These are phyloP conservation scores for Phymanthus crucifer DNA, from an alignment of 92 coral and sea anemone genomes.

Conservation along the genomic window DNA sequence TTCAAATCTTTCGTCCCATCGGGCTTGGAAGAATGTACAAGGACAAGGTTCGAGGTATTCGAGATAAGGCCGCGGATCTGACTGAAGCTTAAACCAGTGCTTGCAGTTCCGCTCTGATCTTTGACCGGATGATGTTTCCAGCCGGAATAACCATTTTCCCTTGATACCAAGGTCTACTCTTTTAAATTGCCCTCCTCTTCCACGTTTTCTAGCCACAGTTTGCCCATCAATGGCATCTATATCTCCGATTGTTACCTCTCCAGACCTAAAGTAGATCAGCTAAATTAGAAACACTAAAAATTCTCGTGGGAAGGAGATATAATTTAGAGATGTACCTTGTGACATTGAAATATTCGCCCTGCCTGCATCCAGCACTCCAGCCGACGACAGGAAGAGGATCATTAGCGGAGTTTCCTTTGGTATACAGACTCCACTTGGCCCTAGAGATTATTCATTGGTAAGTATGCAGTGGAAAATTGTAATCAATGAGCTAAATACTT, in stretches of 20 bases:
- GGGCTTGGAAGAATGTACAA: conserved; percentile 37
- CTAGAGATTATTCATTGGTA: not conserved
- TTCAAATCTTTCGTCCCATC: conserved; percentile 39
- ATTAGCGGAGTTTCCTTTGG: not conserved
- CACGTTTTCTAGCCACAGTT: not conserved
- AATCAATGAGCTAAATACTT: too few relatives aligned
- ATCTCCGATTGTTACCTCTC: conserved; percentile 27
- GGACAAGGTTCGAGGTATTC: conserved; percentile 53
- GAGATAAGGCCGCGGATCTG: conserved; percentile 29
- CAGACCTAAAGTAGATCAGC: conserved; percentile 22
- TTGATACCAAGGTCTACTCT: not conserved
- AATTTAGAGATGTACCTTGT: not conserved
- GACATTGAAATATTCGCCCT: not conserved
- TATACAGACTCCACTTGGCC: not conserved
- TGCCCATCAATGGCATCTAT: conserved; percentile 27
- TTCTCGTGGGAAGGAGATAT: not conserved
- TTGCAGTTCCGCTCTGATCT: conserved; percentile 15
- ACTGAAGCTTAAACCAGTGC: conserved; percentile 36
- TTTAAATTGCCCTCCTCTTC: not conserved
- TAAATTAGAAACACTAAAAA: not conserved
- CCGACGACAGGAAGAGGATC: conserved; percentile 29
- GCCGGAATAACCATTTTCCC: conserved; percentile 44
- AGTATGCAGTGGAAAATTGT: not conserved
- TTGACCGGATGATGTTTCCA: conserved; percentile 28
- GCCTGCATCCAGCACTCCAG: conserved; percentile 10